phyloP scores from a whole-genome alignment of 2,113 vertebrate genomes.

The Abramis brama region DNA sequence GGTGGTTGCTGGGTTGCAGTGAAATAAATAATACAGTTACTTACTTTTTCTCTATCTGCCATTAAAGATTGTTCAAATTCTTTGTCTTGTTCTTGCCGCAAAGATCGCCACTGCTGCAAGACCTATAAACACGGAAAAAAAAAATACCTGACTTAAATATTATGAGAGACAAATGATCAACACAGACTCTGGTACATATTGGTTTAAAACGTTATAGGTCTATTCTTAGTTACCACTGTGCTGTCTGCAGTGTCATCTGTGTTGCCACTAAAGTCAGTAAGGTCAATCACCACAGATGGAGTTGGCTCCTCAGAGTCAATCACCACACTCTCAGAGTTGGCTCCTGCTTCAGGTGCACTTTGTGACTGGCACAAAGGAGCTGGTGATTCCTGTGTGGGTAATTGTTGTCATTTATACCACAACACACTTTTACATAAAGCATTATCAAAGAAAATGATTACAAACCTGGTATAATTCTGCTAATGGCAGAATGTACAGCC shows the following conservation, averaged over 20 bases:
- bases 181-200: neutral
- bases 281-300: neutral
- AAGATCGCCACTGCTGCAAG: neutral
- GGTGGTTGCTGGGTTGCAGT: too few relatives aligned
- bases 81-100: neutral
- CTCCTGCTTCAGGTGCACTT: neutral
- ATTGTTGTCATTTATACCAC: neutral
- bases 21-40: neutral
- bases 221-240: neutral
- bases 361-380: neutral
- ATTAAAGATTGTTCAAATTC: constrained; percentile 18
- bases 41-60: constrained; percentile 7
- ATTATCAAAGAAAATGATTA: neutral
- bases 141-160: neutral
- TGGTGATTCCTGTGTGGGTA: neutral
- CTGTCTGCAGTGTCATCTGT: neutral
- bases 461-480: neutral
- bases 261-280: neutral
- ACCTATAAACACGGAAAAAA: neutral
- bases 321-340: neutral
- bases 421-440: neutral
- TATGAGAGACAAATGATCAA: neutral
- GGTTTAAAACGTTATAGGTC: neutral
- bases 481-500: constrained; percentile 5
- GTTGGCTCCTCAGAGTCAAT: neutral